Percentiles rank a stretch among this genome's conserved stretches.
Conservation (phyloP, 2,113 vertebrate species). For the Xiphophorus hellerii region DNA sequence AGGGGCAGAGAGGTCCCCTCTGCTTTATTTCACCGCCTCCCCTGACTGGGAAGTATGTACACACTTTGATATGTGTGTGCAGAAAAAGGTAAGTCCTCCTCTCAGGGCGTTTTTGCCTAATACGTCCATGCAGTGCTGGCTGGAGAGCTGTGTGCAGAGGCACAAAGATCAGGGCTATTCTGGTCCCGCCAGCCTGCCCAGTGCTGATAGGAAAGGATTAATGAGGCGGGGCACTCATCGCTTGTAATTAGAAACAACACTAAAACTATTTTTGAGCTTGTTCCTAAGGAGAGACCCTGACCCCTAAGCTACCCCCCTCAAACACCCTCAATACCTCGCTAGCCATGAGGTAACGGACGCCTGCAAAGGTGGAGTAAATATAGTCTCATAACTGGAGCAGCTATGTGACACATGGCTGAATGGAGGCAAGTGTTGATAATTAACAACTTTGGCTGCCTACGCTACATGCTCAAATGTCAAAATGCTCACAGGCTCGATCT, state of each 20-base stretch:
- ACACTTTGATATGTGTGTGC: slow-evolving; percentile 23
- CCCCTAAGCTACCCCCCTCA: slow-evolving; percentile 55
- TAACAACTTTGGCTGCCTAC: slow-evolving; percentile 51
- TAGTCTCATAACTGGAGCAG: slow-evolving; percentile 71
- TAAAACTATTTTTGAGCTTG: slow-evolving; percentile 85
- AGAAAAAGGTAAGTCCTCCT: slow-evolving; percentile 59
- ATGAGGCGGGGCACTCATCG: slow-evolving; percentile 86
- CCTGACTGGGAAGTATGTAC: slow-evolving; percentile 44
- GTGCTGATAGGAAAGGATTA: slow-evolving; percentile 91
- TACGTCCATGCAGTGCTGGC: slow-evolving; percentile 81
- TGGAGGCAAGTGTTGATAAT: slow-evolving; percentile 64
- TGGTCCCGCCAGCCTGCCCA: slow-evolving; percentile 82
- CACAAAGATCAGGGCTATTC: slow-evolving; percentile 91
- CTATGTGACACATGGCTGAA: slow-evolving; percentile 67
- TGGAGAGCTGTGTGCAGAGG: slow-evolving; percentile 74
- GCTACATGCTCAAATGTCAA: slow-evolving; percentile 56
- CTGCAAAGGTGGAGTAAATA: slow-evolving; percentile 77
- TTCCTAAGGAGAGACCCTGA: slow-evolving; percentile 85
- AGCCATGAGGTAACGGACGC: slow-evolving; percentile 44
- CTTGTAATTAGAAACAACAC: slow-evolving; percentile 90
- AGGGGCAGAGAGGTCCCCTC: slow-evolving; percentile 51
- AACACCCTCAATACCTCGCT: slow-evolving; percentile 22
- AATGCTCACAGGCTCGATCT: slow-evolving; percentile 26
- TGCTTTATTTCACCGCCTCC: slow-evolving; percentile 66
- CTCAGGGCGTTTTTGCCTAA: slow-evolving; percentile 81